Evolutionary conservation across 2,113 vertebrate species (phyloP), one percentile per base, ranked within the genome.

Genomic region (Platichthys stellatus): DNA sequence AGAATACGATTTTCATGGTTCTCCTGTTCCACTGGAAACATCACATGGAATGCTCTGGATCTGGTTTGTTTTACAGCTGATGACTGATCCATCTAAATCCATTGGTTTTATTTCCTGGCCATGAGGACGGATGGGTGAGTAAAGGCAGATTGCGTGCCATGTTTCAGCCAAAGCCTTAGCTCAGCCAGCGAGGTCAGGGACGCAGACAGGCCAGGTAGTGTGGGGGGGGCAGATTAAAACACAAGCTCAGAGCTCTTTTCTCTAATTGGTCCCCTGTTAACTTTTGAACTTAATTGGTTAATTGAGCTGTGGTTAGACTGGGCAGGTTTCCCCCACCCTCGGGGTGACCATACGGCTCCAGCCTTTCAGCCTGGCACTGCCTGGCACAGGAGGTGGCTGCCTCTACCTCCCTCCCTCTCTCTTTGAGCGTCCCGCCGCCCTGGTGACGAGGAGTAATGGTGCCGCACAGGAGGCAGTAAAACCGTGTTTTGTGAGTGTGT

Each of bases 281-380:
- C 86, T 90, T 31, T 89, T 89, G 78, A 92, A 92, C 85, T 82
- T 89, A 91, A 93, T 90, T 92, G 81, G 89, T 87, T 89, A 91
- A 93, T 92, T 91, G 89, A 84, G 89, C 89, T 85, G 90, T 77
- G 87, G 89, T 91, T 86, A 75, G 78, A 88, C 90, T 86, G 74
- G 90, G 90, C 82, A 91, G 89, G 86, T 87, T 86, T 84, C 73
- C 66, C 81, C 81, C 81, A 86, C 86, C 87, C 89, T 89, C 75
- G 47, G 89, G 91, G 69, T 85, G 80, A 89, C 89, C 88, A 76
- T 88, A 88, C 77, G 83, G 89, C 82, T 88, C 88, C 78, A 83
- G 88, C 77, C 45, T 87, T 89, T 84, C 82, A 89, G 80, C 65
- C 82, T 88, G 87, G 86, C 86, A 81, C 72, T 69, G 83, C 76